Conservation (phyloP, 2,888 invertebrate genomes). For the Stegana nigrithorax region DNA sequence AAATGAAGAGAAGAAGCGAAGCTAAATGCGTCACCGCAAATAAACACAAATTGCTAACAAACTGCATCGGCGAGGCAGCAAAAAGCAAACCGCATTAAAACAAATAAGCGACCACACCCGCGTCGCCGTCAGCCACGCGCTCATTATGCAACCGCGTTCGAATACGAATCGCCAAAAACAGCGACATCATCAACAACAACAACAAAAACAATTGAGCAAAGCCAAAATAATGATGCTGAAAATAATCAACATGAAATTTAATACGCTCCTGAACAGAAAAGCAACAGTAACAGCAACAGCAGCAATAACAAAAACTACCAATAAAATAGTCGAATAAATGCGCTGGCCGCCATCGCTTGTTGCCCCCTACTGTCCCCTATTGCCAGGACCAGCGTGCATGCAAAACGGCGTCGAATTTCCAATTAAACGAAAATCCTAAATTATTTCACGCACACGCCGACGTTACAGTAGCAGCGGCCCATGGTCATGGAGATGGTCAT, state of each 20-base stretch:
- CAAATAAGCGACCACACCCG: neutral
- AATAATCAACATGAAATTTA: constrained; percentile 12
- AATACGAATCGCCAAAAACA: neutral
- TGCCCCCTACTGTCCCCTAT: too few species aligned
- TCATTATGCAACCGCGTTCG: too few species aligned
- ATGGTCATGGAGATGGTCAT: too few species aligned
- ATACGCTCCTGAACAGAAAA: neutral
- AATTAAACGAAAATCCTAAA: constrained; percentile 16
- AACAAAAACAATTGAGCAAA: neutral
- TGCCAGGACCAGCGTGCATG: too few species aligned
- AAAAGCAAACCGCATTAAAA: neutral
- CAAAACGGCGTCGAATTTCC: constrained; percentile 11
- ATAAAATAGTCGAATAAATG: neutral
- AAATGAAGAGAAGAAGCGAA: neutral
- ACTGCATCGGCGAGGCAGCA: too few species aligned
- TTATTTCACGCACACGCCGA: constrained; percentile 24
- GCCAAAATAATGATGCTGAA: neutral
- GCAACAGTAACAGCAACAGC: too few species aligned
- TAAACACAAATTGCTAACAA: neutral
- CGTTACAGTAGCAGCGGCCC: too few species aligned
- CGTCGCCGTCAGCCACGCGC: too few species aligned
- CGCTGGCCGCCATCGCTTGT: too few species aligned
- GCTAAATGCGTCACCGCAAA: neutral
- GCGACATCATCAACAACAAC: neutral
- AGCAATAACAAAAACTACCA: neutral